These are phyloP conservation scores for Mystacides longicornis DNA, from an alignment of 2,888 invertebrate genomes.

Conservation along the genomic window DNA sequence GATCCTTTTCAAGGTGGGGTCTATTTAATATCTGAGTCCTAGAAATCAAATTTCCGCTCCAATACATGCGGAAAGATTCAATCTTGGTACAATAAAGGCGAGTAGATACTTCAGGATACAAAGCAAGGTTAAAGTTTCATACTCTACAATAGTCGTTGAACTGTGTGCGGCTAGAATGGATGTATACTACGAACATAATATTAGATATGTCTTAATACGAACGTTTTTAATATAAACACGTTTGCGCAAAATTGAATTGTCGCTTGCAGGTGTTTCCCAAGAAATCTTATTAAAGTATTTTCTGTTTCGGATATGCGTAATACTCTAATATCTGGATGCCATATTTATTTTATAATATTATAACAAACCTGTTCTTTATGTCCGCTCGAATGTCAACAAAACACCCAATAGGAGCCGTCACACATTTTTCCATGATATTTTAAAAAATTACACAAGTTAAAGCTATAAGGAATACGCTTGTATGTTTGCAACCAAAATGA, in stretches of 20 bases:
- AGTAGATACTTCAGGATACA: neutral
- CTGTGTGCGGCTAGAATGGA: no score
- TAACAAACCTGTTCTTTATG: neutral
- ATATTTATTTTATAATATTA: neutral
- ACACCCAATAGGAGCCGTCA: no score
- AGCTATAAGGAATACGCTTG: no score
- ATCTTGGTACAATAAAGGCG: neutral
- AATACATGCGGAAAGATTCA: conserved; percentile 6
- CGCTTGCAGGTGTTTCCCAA: neutral
- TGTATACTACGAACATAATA: no score
- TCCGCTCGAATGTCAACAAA: no score
- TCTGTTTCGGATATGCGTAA: neutral
- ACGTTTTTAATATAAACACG: neutral
- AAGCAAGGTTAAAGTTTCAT: neutral
- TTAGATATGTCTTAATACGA: neutral
- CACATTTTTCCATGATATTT: no score
- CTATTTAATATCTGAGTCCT: conserved; percentile 4
- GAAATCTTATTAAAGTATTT: neutral
- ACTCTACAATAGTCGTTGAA: no score
- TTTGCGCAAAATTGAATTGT: neutral
- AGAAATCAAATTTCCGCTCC: conserved; percentile 7
- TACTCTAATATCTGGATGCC: neutral
- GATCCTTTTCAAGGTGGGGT: neutral
- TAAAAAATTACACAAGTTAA: no score
- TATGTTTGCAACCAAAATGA: no score